These are phyloP conservation scores for Pollenia amentaria DNA, from an alignment of 2,888 invertebrate genomes.

Conservation along the genomic window DNA sequence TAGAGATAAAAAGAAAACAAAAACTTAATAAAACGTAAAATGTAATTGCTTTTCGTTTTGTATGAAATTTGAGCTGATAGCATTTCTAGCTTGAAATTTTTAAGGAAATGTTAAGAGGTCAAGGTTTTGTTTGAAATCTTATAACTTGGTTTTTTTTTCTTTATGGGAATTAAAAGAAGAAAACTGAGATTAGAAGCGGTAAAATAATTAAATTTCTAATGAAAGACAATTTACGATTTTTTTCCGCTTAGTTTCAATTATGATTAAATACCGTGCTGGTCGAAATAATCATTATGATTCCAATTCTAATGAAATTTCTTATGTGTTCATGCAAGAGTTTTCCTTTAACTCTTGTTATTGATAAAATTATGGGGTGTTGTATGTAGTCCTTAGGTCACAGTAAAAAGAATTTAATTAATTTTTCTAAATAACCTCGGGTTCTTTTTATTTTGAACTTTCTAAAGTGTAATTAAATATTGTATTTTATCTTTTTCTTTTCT, in stretches of 20 bases:
- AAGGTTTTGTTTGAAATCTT: constrained; percentile 18
- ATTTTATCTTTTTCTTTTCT: neutral
- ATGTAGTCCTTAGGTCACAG: neutral
- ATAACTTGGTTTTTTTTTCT: neutral
- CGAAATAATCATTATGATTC: neutral
- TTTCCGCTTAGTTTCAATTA: no score
- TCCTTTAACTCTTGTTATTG: no score
- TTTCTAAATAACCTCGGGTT: neutral
- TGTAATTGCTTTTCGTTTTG: constrained; percentile 17
- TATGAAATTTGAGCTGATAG: neutral
- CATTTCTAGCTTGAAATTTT: constrained; percentile 3
- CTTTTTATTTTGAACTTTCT: neutral
- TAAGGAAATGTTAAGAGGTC: constrained; percentile 25
- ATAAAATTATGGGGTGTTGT: neutral
- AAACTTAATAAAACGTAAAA: constrained; percentile 17
- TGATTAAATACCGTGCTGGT: no score
- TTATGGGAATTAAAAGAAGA: neutral
- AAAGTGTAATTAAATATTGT: constrained; percentile 22
- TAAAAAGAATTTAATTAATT: neutral
- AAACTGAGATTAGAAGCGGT: neutral
- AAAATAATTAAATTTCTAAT: neutral
- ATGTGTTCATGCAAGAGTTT: neutral
- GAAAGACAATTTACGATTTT: no score
- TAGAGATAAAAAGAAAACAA: neutral
- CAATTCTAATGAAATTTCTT: neutral